Percentiles rank a stretch among this genome's conserved stretches.
Evolutionary conservation across 2,797 vertebrate genomes (phyloP).

Genomic region (Sparidentex hasta): DNA sequence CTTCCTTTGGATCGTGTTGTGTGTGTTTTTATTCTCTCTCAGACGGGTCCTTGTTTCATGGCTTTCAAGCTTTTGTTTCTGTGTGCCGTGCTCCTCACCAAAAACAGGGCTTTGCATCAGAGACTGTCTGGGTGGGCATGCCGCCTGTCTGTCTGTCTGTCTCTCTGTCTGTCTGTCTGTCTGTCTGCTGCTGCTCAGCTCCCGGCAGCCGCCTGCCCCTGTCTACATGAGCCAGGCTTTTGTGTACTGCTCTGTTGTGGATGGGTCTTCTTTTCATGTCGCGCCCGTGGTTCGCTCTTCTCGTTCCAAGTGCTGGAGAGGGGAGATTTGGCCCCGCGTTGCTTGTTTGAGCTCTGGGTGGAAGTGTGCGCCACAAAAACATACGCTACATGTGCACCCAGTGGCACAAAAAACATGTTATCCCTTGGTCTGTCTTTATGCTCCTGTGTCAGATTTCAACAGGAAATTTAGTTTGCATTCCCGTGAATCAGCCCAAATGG

Average conservation of each 20-base stretch:
- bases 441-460: constrained; percentile 27
- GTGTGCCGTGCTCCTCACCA: constrained; percentile 56
- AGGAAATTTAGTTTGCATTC: constrained; percentile 36
- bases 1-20: constrained; percentile 9
- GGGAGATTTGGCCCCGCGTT: constrained; percentile 20
- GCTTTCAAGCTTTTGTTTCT: constrained; percentile 75
- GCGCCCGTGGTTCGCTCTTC: constrained; percentile 43
- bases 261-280: constrained; percentile 65
- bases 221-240: constrained; percentile 77
- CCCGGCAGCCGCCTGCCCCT: constrained; percentile 68
- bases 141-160: constrained; percentile 62
- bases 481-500: background rate
- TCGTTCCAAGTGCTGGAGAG: constrained; percentile 49
- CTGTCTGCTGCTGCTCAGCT: constrained; percentile 70
- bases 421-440: constrained; percentile 21
- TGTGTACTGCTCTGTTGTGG: constrained; percentile 70
- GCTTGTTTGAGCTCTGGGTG: constrained; percentile 15
- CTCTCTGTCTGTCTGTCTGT: constrained; percentile 58
- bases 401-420: constrained; percentile 6
- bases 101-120: constrained; percentile 65
- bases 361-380: constrained; percentile 10
- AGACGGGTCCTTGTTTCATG: constrained; percentile 62
- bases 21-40: constrained; percentile 29
- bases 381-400: background rate
- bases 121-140: constrained; percentile 79